Evolutionary conservation across 2,888 invertebrate species (phyloP).

Genomic region (Eulithis prunata): DNA sequence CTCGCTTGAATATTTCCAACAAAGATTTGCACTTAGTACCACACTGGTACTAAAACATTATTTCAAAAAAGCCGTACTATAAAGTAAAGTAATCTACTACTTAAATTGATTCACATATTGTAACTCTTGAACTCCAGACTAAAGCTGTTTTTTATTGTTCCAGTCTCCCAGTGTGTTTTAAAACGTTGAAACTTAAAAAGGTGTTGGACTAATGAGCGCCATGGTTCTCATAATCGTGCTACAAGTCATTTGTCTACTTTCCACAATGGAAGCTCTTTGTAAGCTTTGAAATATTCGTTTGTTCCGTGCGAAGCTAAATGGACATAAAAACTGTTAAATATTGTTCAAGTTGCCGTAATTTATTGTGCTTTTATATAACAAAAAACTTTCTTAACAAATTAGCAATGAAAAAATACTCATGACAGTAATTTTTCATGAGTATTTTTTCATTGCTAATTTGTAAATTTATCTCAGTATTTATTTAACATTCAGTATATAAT

Average conservation of each 20-base stretch:
- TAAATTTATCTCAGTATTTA: no score
- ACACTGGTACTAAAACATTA: no score
- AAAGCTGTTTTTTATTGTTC: not conserved
- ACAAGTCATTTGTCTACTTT: constrained; percentile 34
- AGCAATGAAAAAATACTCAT: no score
- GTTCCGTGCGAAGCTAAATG: constrained; percentile 31
- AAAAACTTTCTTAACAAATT: not conserved
- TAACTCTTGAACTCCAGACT: not conserved
- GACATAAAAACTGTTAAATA: constrained; percentile 27
- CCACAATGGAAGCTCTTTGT: constrained; percentile 39
- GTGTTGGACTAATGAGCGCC: constrained; percentile 26
- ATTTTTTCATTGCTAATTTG: no score
- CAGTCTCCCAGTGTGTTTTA: not conserved
- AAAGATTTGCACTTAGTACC: no score
- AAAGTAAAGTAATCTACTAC: no score
- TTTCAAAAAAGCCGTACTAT: no score
- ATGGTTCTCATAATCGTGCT: constrained; percentile 32
- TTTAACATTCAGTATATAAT: no score
- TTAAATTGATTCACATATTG: no score
- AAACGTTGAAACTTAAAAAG: constrained; percentile 12
- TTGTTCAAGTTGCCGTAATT: constrained; percentile 26
- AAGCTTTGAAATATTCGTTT: constrained; percentile 35
- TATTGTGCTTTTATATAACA: constrained; percentile 10
- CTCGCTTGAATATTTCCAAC: no score
- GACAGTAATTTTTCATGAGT: no score